Evolutionary conservation across 1,140 invertebrate genomes (phyloP).

Genomic region (Brachionus paranguensis): DNA sequence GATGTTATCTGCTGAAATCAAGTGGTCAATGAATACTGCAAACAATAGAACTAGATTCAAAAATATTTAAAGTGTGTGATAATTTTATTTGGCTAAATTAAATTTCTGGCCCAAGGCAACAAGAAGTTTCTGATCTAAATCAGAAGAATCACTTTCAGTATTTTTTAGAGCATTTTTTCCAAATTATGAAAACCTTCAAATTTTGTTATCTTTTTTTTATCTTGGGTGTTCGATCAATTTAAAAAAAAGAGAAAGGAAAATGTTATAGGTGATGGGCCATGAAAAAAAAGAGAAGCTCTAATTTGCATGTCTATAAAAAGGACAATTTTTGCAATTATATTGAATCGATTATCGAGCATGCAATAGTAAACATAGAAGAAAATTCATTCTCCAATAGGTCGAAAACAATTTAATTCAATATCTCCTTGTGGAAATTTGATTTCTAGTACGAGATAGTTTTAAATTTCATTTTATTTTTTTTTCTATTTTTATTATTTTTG

Average conservation of each 20-base stretch:
- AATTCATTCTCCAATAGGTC: slow-evolving; percentile 23
- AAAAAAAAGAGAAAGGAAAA: background rate
- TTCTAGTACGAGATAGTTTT: slow-evolving; percentile 14
- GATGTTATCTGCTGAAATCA: background rate
- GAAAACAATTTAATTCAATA: slow-evolving; percentile 28
- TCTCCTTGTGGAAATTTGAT: slow-evolving; percentile 35
- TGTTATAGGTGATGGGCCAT: background rate
- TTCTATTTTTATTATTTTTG: background rate
- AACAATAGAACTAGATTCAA: background rate
- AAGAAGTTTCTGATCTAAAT: background rate
- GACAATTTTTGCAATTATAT: background rate
- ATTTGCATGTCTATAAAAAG: background rate
- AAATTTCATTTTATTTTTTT: slow-evolving; percentile 24
- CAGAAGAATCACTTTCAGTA: background rate
- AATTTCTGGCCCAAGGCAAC: background rate
- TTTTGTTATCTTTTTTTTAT: background rate
- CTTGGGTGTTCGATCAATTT: background rate
- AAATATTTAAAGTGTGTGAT: background rate
- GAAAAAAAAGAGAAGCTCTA: background rate
- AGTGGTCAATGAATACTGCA: background rate
- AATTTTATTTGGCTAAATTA: background rate
- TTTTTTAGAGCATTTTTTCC: background rate
- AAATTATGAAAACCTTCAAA: background rate
- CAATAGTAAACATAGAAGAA: background rate
- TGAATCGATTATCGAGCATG: background rate